A percentile compares a stretch with the other conserved stretches of the same genome.
Conservation (phyloP, 2,113 vertebrate genomes). For the Brevimyrus niger region DNA sequence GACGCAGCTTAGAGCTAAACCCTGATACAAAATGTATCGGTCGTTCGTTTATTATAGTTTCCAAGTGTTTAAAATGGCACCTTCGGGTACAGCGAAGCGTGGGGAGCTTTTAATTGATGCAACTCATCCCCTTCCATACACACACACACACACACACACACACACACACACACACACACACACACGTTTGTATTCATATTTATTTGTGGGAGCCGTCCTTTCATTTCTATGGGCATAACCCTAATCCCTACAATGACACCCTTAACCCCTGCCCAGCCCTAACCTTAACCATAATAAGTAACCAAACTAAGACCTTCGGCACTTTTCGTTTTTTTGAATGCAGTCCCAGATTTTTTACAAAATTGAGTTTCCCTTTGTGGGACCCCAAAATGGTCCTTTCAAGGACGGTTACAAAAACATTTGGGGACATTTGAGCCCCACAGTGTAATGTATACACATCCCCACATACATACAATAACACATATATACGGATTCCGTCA, state of each 20-base stretch:
- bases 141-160: too few species aligned
- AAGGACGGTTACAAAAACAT: background rate
- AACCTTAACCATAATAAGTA: background rate
- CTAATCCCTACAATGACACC: background rate
- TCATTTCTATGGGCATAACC: background rate
- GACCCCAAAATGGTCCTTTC: background rate
- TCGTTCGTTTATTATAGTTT: background rate
- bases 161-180: too few species aligned
- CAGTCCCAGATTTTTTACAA: background rate
- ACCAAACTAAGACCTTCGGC: background rate
- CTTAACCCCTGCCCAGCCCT: background rate
- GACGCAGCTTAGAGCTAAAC: background rate
- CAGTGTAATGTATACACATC: background rate
- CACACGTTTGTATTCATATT: too few species aligned
- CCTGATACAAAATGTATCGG: background rate
- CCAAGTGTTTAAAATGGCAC: background rate
- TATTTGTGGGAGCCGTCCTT: too few species aligned
- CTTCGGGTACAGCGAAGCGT: background rate
- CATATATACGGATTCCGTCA: background rate
- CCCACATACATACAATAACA: background rate
- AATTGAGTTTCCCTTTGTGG: background rate
- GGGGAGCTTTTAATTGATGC: background rate
- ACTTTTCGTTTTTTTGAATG: background rate
- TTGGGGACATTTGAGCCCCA: background rate
- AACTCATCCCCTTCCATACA: background rate